phyloP scores from a whole-genome alignment of 1,140 invertebrate species.

The Hyposmocoma kahamanoa region DNA sequence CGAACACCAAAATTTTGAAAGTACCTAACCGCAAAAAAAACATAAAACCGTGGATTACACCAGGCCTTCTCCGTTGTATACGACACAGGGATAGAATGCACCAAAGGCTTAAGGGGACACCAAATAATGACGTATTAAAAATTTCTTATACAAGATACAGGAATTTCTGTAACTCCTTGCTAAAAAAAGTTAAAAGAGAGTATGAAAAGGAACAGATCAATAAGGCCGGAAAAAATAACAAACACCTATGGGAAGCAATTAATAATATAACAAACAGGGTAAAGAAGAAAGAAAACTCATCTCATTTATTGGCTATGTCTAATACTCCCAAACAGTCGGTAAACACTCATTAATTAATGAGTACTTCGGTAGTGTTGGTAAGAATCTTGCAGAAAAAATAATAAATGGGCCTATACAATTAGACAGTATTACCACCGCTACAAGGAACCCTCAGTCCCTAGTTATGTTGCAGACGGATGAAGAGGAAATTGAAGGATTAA shows the following conservation, averaged over 20 bases:
- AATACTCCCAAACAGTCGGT: neutral
- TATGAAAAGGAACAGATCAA: neutral
- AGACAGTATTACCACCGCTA: neutral
- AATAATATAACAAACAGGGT: neutral
- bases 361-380: neutral
- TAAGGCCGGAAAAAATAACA: neutral
- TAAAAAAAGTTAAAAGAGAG: neutral
- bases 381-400: too few relatives aligned
- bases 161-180: neutral
- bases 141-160: neutral
- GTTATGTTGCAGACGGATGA: neutral
- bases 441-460: neutral
- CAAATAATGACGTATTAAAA: neutral
- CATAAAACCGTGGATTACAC: neutral
- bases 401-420: neutral
- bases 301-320: neutral
- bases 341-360: neutral
- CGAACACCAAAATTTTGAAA: neutral
- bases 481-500: neutral
- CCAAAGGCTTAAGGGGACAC: neutral
- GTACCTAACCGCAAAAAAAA: neutral
- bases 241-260: neutral
- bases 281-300: neutral
- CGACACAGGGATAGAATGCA: neutral
- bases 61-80: neutral